phyloP scores from a whole-genome alignment of 2,113 vertebrate species.

The Crotalus viridis region DNA sequence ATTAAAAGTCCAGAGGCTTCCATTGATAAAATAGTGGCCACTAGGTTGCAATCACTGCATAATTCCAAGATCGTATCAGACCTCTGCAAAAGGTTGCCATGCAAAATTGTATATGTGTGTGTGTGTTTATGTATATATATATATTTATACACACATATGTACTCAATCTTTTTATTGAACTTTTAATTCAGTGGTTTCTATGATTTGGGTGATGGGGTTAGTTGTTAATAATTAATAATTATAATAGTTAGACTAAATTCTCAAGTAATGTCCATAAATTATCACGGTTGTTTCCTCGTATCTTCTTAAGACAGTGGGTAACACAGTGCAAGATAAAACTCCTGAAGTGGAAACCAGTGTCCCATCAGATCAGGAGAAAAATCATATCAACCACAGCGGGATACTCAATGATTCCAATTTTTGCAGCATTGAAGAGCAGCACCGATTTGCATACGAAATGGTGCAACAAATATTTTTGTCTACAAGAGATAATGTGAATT shows the following conservation, averaged over 20 bases:
- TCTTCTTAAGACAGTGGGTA: slow-evolving; percentile 71
- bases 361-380: slow-evolving; percentile 79
- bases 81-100: neutral
- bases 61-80: neutral
- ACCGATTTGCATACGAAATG: slow-evolving; percentile 87
- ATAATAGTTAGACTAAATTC: accelerated
- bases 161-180: accelerated
- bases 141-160: neutral
- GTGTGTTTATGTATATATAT: neutral
- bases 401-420: slow-evolving; percentile 87
- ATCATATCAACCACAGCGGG: slow-evolving; percentile 89
- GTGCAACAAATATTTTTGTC: slow-evolving; percentile 91
- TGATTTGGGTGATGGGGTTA: too few relatives aligned
- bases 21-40: neutral
- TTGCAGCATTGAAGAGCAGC: slow-evolving; percentile 94
- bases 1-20: neutral
- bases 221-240: accelerated
- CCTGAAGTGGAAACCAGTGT: slow-evolving; percentile 69
- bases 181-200: neutral
- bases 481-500: slow-evolving; percentile 93
- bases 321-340: slow-evolving; percentile 75
- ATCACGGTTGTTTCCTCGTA: neutral
- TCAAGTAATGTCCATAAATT: neutral
- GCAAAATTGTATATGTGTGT: neutral
- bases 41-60: neutral